Percentiles rank a stretch among this genome's conserved stretches.
Conservation (phyloP, 2,797 vertebrate species). For the Pipistrellus pipistrellus region DNA sequence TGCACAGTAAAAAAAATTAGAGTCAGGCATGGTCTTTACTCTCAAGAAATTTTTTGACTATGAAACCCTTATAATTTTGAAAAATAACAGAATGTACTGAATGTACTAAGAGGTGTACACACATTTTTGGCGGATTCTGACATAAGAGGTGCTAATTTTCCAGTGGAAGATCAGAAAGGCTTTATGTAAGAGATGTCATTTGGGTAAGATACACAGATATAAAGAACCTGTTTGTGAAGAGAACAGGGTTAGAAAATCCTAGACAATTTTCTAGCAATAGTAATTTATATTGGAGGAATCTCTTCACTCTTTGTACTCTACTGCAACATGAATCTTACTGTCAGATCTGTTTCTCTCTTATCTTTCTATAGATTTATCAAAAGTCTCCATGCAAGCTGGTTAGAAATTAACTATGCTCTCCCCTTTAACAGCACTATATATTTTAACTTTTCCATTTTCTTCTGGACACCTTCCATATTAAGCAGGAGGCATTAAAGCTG, state of each 20-base stretch:
- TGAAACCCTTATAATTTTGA: not conserved
- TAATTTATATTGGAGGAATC: not conserved
- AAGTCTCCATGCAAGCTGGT: not conserved
- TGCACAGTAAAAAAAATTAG: not conserved
- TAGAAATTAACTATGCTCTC: constrained; percentile 9
- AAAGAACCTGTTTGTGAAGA: not conserved
- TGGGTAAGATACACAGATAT: not conserved
- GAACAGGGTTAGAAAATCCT: not conserved
- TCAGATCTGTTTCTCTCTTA: not conserved
- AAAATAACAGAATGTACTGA: not conserved
- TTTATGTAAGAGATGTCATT: not conserved
- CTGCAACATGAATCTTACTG: not conserved
- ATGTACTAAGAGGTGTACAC: not conserved
- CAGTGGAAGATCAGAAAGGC: not conserved
- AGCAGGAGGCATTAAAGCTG: not conserved
- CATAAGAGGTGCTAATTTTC: not conserved
- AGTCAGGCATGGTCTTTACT: not conserved
- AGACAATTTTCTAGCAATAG: not conserved
- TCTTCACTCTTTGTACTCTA: not conserved
- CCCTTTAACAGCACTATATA: not conserved
- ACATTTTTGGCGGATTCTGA: not conserved
- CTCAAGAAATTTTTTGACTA: not conserved
- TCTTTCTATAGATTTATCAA: not conserved
- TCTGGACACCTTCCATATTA: not conserved
- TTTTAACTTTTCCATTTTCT: not conserved